Base-by-base conservation (phyloP, 2,797 vertebrate species). In the Pitangus sulphuratus region DNA sequence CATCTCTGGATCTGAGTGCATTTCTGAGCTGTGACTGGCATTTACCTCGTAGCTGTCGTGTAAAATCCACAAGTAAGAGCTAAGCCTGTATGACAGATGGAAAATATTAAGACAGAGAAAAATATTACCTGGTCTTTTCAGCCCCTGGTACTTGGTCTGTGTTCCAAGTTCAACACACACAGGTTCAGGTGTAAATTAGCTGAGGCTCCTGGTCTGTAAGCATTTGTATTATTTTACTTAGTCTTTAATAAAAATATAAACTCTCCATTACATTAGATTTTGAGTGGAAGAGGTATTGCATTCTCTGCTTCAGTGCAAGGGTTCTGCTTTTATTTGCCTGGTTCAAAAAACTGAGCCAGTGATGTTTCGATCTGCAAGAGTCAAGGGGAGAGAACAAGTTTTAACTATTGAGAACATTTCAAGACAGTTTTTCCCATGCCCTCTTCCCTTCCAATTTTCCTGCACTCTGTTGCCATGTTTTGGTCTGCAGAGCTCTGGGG, bases 11-110 rank as follows among this genome's bases (percentile, higher is more conserved):
- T 84, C 39, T 18, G 69, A 88, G 51, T 66, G 65, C 33, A 21
- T 47, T 84, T 94, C 86, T 81, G 85, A 93, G 77, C 86, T 66
- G 62, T 89, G 54, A 88, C 56, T 94, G 80, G 70, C 45, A 26
- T 71, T 81, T 65, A 76, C 72, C 80, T 86, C 7, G 1, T 6
- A 68, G 77, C 64, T 75, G 25, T 80, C 76, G 24, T 4, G 4
- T 90, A 37, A 93, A 81, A 71, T 30, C 35, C 15, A 65, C 39
- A n/a, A 69, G 13, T 45, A 53, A 84, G 66, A 79, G 69, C 81
- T 71, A 39, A 83, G 61, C 53, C 13, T 81, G 44, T 48, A 54
- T 7, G 37, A 66, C 48, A 88, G 64, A 76, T 88, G 58, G 87
- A 75, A 91, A 90, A 65, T 7, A 12, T 45, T 53, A 77, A 81